Evolutionary conservation across 2,797 vertebrate species (phyloP).

Genomic region (Huso huso): DNA sequence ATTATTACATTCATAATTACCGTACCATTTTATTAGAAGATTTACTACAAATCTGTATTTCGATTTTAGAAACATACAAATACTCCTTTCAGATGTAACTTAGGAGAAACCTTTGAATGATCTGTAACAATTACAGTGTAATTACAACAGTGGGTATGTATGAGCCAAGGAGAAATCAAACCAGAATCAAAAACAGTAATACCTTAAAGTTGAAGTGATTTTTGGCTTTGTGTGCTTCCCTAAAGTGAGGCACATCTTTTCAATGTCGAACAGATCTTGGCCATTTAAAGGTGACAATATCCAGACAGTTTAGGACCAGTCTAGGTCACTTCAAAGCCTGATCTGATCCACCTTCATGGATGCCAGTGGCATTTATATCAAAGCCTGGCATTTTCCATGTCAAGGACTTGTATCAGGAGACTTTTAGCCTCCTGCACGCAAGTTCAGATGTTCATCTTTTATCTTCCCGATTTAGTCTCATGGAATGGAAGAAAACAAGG

Average conservation of each 20-base stretch:
- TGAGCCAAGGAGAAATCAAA: no score
- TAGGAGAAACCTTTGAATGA: no score
- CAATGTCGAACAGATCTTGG: no score
- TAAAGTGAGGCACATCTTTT: no score
- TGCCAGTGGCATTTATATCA: conserved; percentile 43
- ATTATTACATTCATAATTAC: conserved; percentile 36
- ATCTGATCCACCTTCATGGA: conserved; percentile 38
- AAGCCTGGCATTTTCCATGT: conserved; percentile 41
- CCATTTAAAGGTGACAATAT: not conserved
- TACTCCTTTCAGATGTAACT: no score
- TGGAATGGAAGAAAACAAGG: not conserved
- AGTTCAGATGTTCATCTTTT: not conserved
- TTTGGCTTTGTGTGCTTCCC: no score
- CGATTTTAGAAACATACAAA: no score
- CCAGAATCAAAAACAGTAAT: no score
- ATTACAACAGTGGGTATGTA: no score
- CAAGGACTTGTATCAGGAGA: conserved; percentile 26
- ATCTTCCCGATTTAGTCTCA: not conserved
- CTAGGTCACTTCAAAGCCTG: conserved; percentile 37
- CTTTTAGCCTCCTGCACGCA: conserved; percentile 18
- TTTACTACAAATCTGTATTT: no score
- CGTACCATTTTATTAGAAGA: conserved; percentile 14
- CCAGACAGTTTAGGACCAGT: not conserved
- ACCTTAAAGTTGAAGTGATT: no score
- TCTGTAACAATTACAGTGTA: no score